Conservation (phyloP, 2,888 invertebrate species). For the Criorhina ranunculi region DNA sequence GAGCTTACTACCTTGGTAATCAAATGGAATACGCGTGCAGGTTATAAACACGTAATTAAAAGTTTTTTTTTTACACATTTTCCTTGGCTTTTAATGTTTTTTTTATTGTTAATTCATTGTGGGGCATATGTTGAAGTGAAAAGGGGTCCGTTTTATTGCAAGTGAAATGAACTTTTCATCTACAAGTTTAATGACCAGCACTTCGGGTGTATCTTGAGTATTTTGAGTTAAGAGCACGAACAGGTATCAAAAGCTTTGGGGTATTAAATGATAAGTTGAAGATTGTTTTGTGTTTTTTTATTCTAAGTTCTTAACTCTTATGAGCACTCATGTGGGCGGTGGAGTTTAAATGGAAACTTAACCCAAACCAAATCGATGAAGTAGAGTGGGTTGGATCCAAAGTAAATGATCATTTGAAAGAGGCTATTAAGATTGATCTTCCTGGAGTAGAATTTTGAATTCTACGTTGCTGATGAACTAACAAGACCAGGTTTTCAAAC, state of each 20-base stretch:
- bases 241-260: not conserved
- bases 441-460: no score
- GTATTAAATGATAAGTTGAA: not conserved
- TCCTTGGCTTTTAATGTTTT: not conserved
- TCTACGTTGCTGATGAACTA: no score
- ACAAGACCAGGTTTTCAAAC: no score
- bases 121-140: not conserved
- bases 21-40: not conserved
- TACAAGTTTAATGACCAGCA: constrained; percentile 19
- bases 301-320: no score
- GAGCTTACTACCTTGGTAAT: not conserved
- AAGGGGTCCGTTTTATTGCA: constrained; percentile 22
- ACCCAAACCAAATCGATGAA: no score
- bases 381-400: no score
- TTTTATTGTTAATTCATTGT: constrained; percentile 1
- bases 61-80: constrained; percentile 21
- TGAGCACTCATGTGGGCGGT: no score
- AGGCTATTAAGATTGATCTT: no score
- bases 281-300: no score
- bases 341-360: no score
- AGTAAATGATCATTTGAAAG: no score
- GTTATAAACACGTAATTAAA: constrained; percentile 42
- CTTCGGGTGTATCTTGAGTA: constrained; percentile 4
- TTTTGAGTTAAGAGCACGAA: not conserved
- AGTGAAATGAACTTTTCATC: constrained; percentile 5